phyloP scores from a whole-genome alignment of 2,888 invertebrate species.

The Elegia similella region DNA sequence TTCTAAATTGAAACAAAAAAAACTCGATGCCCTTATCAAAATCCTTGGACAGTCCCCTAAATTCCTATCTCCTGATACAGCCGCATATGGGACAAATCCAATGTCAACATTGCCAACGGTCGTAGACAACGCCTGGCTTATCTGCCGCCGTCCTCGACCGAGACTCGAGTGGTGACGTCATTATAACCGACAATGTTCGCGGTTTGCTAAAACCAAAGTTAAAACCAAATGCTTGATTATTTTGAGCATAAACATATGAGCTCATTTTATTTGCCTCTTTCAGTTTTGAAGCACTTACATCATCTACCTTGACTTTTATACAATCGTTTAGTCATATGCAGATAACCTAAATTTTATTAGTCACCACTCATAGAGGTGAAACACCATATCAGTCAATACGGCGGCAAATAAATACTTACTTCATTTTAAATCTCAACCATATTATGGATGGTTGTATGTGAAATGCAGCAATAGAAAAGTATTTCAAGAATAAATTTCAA shows the following conservation, averaged over 20 bases:
- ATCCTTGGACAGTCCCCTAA: neutral
- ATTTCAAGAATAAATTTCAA: too few relatives aligned
- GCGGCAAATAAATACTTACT: too few relatives aligned
- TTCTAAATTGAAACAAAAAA: too few relatives aligned
- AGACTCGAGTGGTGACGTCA: constrained; percentile 48
- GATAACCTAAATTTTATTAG: neutral
- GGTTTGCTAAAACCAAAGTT: constrained; percentile 19
- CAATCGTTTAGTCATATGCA: neutral
- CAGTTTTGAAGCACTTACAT: neutral
- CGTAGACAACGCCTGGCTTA: constrained; percentile 32
- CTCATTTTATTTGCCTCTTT: constrained; percentile 3
- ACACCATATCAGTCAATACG: neutral
- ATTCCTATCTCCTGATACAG: neutral
- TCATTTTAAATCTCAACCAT: too few relatives aligned
- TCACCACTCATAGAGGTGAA: neutral
- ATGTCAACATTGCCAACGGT: constrained; percentile 25
- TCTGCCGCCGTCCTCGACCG: constrained; percentile 46
- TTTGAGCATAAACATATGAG: neutral
- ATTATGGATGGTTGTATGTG: too few relatives aligned
- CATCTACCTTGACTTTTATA: neutral
- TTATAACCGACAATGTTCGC: constrained; percentile 30
- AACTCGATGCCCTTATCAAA: neutral
- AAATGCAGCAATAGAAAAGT: too few relatives aligned
- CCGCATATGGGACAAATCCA: constrained; percentile 14
- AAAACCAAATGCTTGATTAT: neutral